These are phyloP conservation scores for Steinernema khuongi DNA, from an alignment of 1,140 invertebrate species.

Conservation along the genomic window DNA sequence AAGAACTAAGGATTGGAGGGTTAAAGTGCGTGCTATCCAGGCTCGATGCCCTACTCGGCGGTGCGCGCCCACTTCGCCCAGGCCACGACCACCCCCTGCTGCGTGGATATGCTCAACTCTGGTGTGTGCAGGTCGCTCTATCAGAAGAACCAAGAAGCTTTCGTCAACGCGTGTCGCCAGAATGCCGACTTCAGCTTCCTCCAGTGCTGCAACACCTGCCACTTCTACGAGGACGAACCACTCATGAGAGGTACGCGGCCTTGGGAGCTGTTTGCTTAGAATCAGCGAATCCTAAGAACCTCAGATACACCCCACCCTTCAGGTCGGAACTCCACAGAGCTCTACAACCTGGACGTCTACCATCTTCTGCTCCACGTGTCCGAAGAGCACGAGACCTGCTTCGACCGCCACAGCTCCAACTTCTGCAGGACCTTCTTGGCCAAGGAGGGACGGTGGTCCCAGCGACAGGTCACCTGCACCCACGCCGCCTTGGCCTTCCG, in stretches of 20 bases:
- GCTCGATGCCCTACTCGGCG: neutral
- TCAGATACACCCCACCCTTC: neutral
- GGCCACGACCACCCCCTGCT: constrained; percentile 34
- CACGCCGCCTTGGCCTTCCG: constrained; percentile 39
- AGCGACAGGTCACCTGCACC: constrained; percentile 30
- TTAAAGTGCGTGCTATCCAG: neutral
- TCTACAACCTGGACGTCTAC: constrained; percentile 33
- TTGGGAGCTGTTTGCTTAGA: neutral
- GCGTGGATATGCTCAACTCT: constrained; percentile 35
- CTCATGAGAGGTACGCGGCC: neutral
- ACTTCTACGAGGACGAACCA: constrained; percentile 34
- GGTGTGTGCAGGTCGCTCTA: constrained; percentile 39
- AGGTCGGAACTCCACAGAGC: constrained; percentile 25
- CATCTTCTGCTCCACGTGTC: constrained; percentile 18
- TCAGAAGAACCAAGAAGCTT: constrained; percentile 32
- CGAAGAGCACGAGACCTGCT: constrained; percentile 26
- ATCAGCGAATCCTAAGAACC: neutral
- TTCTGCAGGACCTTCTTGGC: constrained; percentile 38
- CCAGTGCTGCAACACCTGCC: constrained; percentile 41
- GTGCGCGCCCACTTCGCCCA: neutral
- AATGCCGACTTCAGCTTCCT: constrained; percentile 41
- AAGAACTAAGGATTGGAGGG: neutral
- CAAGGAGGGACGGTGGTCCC: constrained; percentile 28
- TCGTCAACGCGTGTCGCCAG: constrained; percentile 30
- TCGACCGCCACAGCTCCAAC: constrained; percentile 34